These are phyloP conservation scores for Andinoacara biseriatus DNA, from an alignment of 2,113 vertebrate genomes.

Conservation along the genomic window DNA sequence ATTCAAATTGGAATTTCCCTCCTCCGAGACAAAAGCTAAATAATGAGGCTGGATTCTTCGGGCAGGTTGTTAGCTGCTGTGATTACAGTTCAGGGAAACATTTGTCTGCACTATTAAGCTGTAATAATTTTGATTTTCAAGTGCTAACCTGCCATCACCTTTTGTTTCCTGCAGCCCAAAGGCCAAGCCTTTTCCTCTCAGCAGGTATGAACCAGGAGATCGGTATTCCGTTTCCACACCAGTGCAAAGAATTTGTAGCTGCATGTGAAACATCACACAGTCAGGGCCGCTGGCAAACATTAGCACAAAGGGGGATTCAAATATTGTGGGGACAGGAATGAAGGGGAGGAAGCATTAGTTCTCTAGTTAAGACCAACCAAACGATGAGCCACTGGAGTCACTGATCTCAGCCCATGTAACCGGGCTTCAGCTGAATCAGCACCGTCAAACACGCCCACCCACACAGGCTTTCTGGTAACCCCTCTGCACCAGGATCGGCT, in stretches of 20 bases:
- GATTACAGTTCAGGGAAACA: conserved; percentile 3
- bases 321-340: neutral
- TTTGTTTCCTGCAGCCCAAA: neutral
- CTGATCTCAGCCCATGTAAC: no score
- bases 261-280: neutral
- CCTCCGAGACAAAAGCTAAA: neutral
- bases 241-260: neutral
- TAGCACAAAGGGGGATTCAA: neutral
- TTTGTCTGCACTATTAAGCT: neutral
- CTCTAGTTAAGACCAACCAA: no score
- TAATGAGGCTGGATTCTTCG: neutral
- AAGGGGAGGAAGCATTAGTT: neutral
- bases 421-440: neutral
- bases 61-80: conserved; percentile 1
- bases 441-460: neutral
- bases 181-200: conserved; percentile 22
- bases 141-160: conserved; percentile 34
- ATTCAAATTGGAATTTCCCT: conserved; percentile 25
- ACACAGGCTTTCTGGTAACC: accelerated
- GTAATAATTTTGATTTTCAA: conserved; percentile 26
- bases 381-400: no score
- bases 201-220: conserved; percentile 19
- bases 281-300: neutral
- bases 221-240: conserved; percentile 26
- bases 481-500: neutral